Base-by-base conservation (phyloP, 1,140 invertebrate genomes). In the Drosophila nasuta region DNA sequence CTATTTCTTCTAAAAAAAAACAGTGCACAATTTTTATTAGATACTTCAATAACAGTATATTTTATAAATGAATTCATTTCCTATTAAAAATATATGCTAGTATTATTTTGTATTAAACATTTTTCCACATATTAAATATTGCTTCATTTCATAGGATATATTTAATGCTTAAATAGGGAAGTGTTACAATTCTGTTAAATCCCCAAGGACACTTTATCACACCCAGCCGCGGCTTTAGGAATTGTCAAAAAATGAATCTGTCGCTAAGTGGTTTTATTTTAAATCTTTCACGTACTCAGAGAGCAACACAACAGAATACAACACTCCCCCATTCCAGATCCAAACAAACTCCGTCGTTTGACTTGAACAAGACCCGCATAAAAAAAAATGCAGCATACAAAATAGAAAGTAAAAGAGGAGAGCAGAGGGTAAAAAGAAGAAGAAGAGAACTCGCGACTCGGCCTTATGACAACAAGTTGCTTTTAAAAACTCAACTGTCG, bases 221-320 rank as follows among this genome's bases (percentile, higher is more conserved):
- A 49, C 46, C 48, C n/a, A 46, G 59, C 38, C 13, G 13, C 25
- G 65, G 79, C 77, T 87, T 77, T 77, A 83, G 72, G 77, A 81
- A 89, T 87, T 88, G 83, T 83, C 71, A 62, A 77, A 64, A 89
- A 79, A 81, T 89, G 49, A 54, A 68, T 54, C 60, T 67, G 75
- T 58, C 70, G 75, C 86, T 91, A 91, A 91, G 89, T 91, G 89
- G 89, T 91, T 91, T 91, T 91, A 82, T 91, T 91, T 91, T 79
- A 91, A 91, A 76, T 91, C 89, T 90, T 91, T 79, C 89, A 91
- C 89, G 89, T 85, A 77, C 67, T 65, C 41, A 13, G 41, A 43
- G n/a, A 68, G 58, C 54, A 74, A 59, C 45, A 60, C 56, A 28
- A 62, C 64, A 25, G 35, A 25, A 25, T 25, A 38, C 35, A 38